Conservation (phyloP, 2,888 invertebrate genomes). For the Lasioglossum lativentre region DNA sequence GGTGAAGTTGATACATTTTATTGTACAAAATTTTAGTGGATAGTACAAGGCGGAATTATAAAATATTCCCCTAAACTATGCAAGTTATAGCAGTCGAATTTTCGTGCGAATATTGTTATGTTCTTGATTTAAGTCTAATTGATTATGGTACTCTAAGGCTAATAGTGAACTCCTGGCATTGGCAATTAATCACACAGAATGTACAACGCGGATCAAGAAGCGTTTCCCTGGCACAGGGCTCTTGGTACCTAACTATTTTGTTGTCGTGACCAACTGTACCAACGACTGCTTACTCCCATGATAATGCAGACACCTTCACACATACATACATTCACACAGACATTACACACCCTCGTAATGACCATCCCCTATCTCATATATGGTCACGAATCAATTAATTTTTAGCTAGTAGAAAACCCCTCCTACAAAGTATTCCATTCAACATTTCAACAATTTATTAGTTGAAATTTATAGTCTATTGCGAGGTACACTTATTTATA, state of each 20-base stretch:
- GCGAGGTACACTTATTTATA: too few species aligned
- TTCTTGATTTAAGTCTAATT: too few species aligned
- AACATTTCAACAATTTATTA: too few species aligned
- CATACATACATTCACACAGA: neutral
- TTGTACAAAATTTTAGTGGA: too few species aligned
- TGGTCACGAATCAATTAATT: neutral
- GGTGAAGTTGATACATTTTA: too few species aligned
- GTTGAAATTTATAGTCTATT: too few species aligned
- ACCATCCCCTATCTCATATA: neutral
- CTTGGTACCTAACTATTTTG: neutral
- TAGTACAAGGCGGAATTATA: too few species aligned
- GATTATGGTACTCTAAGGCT: too few species aligned
- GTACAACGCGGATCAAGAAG: neutral
- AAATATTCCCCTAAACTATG: neutral
- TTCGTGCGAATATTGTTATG: too few species aligned
- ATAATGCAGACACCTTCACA: slow-evolving; percentile 22
- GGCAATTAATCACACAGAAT: neutral
- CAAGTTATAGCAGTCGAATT: neutral
- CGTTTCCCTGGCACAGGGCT: neutral
- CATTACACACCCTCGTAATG: neutral
- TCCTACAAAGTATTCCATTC: too few species aligned
- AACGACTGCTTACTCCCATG: slow-evolving; percentile 79
- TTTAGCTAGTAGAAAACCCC: neutral
- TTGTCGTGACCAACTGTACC: slow-evolving; percentile 32
- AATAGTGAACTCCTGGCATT: too few species aligned